Base-by-base conservation (phyloP, 2,888 invertebrate species). In the Mythimna albipuncta region DNA sequence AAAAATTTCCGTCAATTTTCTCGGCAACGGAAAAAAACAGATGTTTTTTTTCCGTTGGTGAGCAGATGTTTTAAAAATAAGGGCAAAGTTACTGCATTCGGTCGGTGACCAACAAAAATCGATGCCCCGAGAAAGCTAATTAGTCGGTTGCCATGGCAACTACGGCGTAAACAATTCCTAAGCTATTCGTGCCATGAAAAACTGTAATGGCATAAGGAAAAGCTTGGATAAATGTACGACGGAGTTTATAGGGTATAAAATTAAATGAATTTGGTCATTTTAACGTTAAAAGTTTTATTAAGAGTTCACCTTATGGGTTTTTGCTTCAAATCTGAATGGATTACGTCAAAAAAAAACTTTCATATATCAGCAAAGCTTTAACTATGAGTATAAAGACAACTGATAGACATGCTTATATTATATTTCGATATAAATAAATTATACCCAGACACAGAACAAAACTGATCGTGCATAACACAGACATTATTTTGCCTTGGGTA, bases 51-150 rank as follows among this genome's bases (percentile, higher is more conserved):
- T n/a, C n/a, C n/a, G n/a, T n/a, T n/a, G n/a, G n/a, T n/a, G n/a
- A n/a, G n/a, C n/a, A n/a, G n/a, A n/a, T n/a, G n/a, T n/a, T 38
- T 21, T 5, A 54, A 58, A 54, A 81, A 64, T 47, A 68, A 38
- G 21, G 55, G 38, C 68, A 61, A 73, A 72, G 58, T 67, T 38
- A 68, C 64, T 77, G 79, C 73, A 79, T 63, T 72, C 59, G 69
- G 79, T 72, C 73, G 73, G 38, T 41, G 69, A 41, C 75, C 72
- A 69, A 26, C 47, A n/a, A 70, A 82, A 77, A 82, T 82, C 82
- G 74, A 82, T 84, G 5, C 13, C 16, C 44, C 64, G 38, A 61
- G 71, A 59, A 67, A 57, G 41, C 67, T 81, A 81, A 82, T 81
- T 82, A 77, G 32, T 47, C 5, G n/a, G 82, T 77, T 55, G 44